A percentile compares a stretch with the other conserved stretches of the same genome.
Evolutionary conservation across 1,140 invertebrate genomes (phyloP).

Genomic region (Dolichoris vasculosae): DNA sequence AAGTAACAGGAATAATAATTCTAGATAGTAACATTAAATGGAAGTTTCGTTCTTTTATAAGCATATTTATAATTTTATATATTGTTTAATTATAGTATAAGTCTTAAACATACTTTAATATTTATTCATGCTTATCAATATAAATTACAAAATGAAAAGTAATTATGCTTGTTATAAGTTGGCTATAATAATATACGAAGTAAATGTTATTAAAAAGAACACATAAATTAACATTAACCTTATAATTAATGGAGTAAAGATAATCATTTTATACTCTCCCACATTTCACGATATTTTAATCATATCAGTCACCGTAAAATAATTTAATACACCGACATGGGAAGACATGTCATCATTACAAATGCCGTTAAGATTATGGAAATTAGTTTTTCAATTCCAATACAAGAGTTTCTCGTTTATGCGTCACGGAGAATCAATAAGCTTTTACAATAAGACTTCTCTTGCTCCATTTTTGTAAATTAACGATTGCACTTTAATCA

Average conservation of each 20-base stretch:
- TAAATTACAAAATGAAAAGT: slow-evolving; percentile 21
- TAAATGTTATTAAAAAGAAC: neutral
- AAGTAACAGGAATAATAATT: no score
- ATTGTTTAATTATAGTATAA: neutral
- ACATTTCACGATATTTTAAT: slow-evolving; percentile 35
- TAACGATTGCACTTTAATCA: slow-evolving; percentile 43
- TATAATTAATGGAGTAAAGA: slow-evolving; percentile 22
- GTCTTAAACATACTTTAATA: slow-evolving; percentile 3
- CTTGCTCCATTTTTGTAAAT: slow-evolving; percentile 19
- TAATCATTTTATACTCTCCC: slow-evolving; percentile 33
- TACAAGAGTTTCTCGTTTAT: slow-evolving; percentile 16
- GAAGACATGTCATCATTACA: neutral
- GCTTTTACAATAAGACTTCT: slow-evolving; percentile 23
- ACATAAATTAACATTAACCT: slow-evolving; percentile 28
- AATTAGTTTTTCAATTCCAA: slow-evolving; percentile 46
- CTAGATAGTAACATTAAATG: no score
- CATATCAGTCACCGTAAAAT: slow-evolving; percentile 21
- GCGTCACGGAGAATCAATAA: slow-evolving; percentile 12
- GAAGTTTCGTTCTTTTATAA: no score
- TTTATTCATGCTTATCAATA: slow-evolving; percentile 25
- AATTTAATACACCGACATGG: neutral
- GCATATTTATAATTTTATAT: neutral
- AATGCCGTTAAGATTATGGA: slow-evolving; percentile 42
- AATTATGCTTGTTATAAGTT: neutral
- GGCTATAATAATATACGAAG: neutral